These are phyloP conservation scores for Pteromalus puparum DNA, from an alignment of 1,140 invertebrate species.

Conservation along the genomic window DNA sequence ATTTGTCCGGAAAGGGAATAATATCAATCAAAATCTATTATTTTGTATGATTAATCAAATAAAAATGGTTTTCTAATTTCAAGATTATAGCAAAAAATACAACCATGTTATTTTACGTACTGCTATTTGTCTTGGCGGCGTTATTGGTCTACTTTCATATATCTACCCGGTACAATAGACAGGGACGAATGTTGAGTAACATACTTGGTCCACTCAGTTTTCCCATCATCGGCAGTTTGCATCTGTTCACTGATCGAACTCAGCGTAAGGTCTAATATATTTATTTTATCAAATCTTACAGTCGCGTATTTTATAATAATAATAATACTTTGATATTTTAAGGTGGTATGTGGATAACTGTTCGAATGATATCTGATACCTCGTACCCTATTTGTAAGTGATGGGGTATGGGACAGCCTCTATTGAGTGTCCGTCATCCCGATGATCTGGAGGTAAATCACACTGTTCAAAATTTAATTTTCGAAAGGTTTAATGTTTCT, in stretches of 20 bases:
- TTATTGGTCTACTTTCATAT: neutral
- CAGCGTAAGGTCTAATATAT: neutral
- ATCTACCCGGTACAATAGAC: neutral
- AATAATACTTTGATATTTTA: neutral
- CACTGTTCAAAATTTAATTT: neutral
- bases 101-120: neutral
- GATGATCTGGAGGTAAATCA: conserved; percentile 23
- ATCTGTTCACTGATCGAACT: neutral
- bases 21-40: too few relatives aligned
- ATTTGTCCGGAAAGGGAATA: too few relatives aligned
- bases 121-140: neutral
- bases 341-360: neutral
- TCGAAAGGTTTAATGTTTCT: neutral
- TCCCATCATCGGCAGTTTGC: neutral
- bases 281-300: too few relatives aligned
- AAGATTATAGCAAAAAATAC: too few relatives aligned
- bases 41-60: too few relatives aligned
- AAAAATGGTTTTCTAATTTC: too few relatives aligned
- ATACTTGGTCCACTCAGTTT: neutral
- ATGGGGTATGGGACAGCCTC: neutral
- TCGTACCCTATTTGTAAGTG: neutral
- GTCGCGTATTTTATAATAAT: too few relatives aligned
- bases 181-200: neutral
- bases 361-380: neutral
- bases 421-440: conserved; percentile 9